phyloP scores from a whole-genome alignment of 2,888 invertebrate species.

The Agrochola litura region DNA sequence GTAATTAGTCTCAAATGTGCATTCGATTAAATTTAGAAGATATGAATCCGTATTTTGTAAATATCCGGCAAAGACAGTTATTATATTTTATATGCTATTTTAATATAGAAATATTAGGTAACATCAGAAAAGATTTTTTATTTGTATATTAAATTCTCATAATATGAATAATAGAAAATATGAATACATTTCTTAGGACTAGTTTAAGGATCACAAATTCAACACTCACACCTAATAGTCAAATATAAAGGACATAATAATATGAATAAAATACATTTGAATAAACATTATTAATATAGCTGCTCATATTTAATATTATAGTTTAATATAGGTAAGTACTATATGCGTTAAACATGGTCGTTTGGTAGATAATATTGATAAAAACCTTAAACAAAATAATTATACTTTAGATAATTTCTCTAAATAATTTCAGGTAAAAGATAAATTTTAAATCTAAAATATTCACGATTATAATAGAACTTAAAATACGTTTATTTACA shows the following conservation, averaged over 20 bases:
- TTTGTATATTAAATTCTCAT: conserved; percentile 83
- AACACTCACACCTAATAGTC: conserved; percentile 78
- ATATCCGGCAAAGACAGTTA: conserved; percentile 80
- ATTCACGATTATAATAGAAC: conserved; percentile 56
- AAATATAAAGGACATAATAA: conserved; percentile 59
- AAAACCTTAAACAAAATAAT: conserved; percentile 52
- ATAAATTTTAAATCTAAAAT: conserved; percentile 52
- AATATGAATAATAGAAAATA: conserved; percentile 88
- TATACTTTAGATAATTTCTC: conserved; percentile 45
- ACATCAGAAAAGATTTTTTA: conserved; percentile 79
- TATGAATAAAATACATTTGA: conserved; percentile 64
- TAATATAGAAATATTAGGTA: conserved; percentile 80
- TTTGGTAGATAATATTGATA: conserved; percentile 60
- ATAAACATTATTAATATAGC: conserved; percentile 62
- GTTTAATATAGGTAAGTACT: conserved; percentile 45
- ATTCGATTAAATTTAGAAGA: conserved; percentile 79
- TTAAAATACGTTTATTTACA: conserved; percentile 76
- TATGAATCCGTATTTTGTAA: conserved; percentile 79
- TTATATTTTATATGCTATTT: conserved; percentile 70
- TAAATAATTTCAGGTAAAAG: conserved; percentile 48
- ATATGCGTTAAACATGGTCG: conserved; percentile 63
- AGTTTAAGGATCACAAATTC: conserved; percentile 86
- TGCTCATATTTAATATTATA: conserved; percentile 58
- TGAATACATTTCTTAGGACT: conserved; percentile 87
- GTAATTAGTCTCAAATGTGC: conserved; percentile 76